Evolutionary conservation across 1,140 invertebrate species (phyloP), one percentile per base, ranked within the genome.

Genomic region (Drosophila sp.): DNA sequence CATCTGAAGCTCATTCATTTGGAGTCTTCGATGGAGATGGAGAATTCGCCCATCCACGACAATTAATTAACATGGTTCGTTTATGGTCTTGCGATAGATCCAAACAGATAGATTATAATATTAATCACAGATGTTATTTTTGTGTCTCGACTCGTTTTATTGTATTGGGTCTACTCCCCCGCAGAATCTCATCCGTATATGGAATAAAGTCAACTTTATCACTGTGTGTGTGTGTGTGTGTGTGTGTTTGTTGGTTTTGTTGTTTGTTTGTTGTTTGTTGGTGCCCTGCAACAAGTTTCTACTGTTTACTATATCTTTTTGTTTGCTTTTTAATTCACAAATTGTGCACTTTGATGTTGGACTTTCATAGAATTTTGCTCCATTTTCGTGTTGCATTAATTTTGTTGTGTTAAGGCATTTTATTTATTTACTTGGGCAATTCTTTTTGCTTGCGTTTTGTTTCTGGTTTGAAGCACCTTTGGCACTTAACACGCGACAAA

Each of bases 401-500:
- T 38, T 8, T 4, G 33, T 30, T 38, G 10, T 54, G 61, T 27
- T 11, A 23, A 10, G 25, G 32, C n/a, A 11, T 62, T 44, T 33
- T 62, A 23, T 10, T 33, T 47, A 50, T 47, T 50, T 27, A 50
- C 25, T 50, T 50, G 41, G 47, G 47, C 47, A 23, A 17, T 55
- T 17, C 44, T 38, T 65, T 32, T 55, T 50, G 27, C 33, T 32
- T 2, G 35, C 23, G 10, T 50, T 29, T 35, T 62, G 7, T 35
- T 54, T 35, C 29, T 56, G 10, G 38, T 75, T 68, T 67, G n/a
- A 61, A 72, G 77, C 69, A 81, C 77, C 72, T 69, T 63, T 17
- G 77, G 47, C 65, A 76, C 79, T 76, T 69, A 61, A 75, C 72
- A 78, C 68, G 76, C 72, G 76, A 76, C 75, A 70, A 64, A 41